Percentiles rank a stretch among this genome's conserved stretches.
These are phyloP conservation scores for Montifringilla adamsi DNA, from an alignment of 2,113 vertebrate genomes.

Conservation along the genomic window DNA sequence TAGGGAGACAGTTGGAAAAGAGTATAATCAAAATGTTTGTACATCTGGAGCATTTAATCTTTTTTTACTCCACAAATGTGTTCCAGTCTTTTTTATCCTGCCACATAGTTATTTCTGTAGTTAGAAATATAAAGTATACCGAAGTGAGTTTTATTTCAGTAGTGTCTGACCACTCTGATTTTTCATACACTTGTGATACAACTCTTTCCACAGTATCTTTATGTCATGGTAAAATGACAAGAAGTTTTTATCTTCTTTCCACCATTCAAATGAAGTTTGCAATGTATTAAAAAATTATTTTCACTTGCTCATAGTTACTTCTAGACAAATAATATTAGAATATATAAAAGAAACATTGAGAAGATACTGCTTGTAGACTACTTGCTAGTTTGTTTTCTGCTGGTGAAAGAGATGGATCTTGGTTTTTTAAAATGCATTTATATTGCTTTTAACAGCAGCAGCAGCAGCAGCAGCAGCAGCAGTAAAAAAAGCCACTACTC, in stretches of 20 bases:
- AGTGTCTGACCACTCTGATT: neutral
- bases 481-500: neutral
- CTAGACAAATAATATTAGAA: neutral
- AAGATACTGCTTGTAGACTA: neutral
- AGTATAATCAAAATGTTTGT: neutral
- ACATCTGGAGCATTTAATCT: neutral
- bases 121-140: neutral
- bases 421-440: neutral
- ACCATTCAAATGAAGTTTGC: neutral
- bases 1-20: neutral
- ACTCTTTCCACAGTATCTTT: neutral
- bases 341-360: neutral
- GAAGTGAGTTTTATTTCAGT: neutral
- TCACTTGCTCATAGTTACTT: neutral
- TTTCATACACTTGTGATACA: neutral
- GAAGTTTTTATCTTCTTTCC: neutral
- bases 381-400: conserved; percentile 38
- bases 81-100: neutral
- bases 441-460: conserved; percentile 9
- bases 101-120: neutral
- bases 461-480: neutral
- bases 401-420: neutral
- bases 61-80: neutral
- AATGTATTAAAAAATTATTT: neutral
- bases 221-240: fast-evolving